Base-by-base conservation (phyloP, 2,113 vertebrate species). In the Solea senegalensis region DNA sequence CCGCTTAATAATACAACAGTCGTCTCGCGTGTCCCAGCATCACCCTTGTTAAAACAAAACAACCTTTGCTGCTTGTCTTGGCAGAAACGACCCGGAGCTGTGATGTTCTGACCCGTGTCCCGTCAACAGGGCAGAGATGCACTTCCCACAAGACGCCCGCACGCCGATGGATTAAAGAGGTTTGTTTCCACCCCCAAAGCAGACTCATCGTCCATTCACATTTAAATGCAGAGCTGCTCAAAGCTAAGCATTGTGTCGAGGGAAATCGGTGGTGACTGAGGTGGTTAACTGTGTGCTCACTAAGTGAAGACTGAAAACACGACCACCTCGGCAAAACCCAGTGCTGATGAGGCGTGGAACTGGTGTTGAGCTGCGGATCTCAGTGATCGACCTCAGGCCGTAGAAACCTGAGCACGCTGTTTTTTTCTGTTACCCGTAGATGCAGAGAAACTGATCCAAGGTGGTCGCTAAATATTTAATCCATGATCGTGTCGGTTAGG, bases 151-250 rank as follows among this genome's bases (percentile, higher is more conserved):
- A 26, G 44, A 78, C 54, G 5, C 21, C 62, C 48, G 40, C 26
- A 59, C 48, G 67, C 70, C 5, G 50, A 81, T 82, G 86, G 89
- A 89, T 80, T 89, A 86, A 86, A 40, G 34, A 90, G 81, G 89
- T 86, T 9, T 59, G 78, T n/a, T 73, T n/a, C n/a, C 58, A 2
- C 28, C 72, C 16, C 12, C 46, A 10, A 14, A 45, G 21, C n/a
- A 7, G 28, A 26, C 53, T 65, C 54, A 26, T 68, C 46, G 14
- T 14, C n/a, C 40, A 46, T 5, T 48, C 43, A 9, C 41, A 21
- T 34, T 55, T 27, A 41, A 54, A 34, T 34, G 28, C 28, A 34
- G 28, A 58, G 26, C 34, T 21, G 39, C 11, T 59, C 13, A 48
- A 45, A 60, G 39, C 48, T 0, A 5, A 57, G 16, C 27, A 3